Percentiles rank a stretch among this genome's conserved stretches.
Conservation (phyloP, 2,113 vertebrate species). For the Asarcornis scutulata region DNA sequence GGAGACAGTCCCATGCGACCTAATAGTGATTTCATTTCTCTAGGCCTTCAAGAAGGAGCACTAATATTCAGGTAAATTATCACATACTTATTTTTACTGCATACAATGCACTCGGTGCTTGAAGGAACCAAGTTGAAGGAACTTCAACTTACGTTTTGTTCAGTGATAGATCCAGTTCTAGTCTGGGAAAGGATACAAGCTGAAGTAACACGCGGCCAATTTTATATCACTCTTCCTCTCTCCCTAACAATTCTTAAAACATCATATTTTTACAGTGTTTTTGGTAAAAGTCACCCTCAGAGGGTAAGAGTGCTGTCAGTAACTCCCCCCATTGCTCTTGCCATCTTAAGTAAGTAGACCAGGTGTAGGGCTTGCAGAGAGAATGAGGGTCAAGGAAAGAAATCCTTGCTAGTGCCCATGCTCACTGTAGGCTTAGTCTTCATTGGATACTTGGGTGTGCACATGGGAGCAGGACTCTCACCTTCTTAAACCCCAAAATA, state of each 20-base stretch:
- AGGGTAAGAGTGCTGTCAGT: fast-evolving
- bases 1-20: constrained; percentile 88
- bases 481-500: not conserved
- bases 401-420: fast-evolving
- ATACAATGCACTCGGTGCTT: not conserved
- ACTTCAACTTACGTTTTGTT: not conserved
- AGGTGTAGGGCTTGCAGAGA: not conserved
- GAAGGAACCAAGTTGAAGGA: not conserved
- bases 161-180: not conserved
- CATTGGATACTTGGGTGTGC: too few species aligned
- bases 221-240: not conserved
- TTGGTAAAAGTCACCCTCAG: not conserved
- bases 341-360: not conserved
- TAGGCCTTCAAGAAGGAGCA: constrained; percentile 89
- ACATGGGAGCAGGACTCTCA: not conserved
- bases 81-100: not conserved
- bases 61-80: constrained; percentile 89
- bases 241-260: not conserved
- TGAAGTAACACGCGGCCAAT: not conserved
- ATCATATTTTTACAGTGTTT: not conserved
- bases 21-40: constrained; percentile 92
- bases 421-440: not conserved
- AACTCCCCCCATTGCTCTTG: fast-evolving
- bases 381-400: not conserved
- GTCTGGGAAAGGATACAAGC: not conserved